A percentile compares a stretch with the other conserved stretches of the same genome.
Conservation (phyloP, 2,888 invertebrate genomes). For the Pseudolycoriella hygida region DNA sequence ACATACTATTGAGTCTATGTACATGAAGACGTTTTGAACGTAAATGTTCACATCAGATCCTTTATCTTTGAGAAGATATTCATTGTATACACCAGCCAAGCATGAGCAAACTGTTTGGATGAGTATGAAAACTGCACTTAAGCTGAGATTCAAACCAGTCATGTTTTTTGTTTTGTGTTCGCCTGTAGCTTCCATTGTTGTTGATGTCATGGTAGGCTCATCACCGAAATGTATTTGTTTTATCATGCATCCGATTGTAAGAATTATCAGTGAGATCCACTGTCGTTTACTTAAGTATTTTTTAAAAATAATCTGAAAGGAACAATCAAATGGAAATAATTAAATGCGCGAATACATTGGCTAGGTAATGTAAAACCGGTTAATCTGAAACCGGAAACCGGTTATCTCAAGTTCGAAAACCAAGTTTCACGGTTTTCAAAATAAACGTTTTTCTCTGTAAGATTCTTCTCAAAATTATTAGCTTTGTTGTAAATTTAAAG, state of each 20-base stretch:
- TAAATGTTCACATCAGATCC: conserved; percentile 75
- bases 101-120: conserved; percentile 83
- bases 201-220: conserved; percentile 10
- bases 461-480: no score
- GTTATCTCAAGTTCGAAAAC: no score
- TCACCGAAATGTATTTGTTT: conserved; percentile 52
- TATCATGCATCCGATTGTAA: conserved; percentile 80
- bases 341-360: no score
- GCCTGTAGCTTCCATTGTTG: conserved; percentile 1
- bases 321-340: neutral
- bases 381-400: no score
- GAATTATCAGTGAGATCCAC: conserved; percentile 73
- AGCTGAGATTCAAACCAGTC: conserved; percentile 31
- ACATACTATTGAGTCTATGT: conserved; percentile 83
- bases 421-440: no score
- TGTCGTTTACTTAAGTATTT: conserved; percentile 63
- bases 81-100: conserved; percentile 89
- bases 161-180: conserved; percentile 18
- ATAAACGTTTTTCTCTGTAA: no score
- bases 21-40: conserved; percentile 90
- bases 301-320: conserved; percentile 61
- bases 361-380: no score
- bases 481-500: no score
- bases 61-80: conserved; percentile 74
- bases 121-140: conserved; percentile 45